Conservation (phyloP, 2,888 invertebrate species). For the Nomada lathburiana region DNA sequence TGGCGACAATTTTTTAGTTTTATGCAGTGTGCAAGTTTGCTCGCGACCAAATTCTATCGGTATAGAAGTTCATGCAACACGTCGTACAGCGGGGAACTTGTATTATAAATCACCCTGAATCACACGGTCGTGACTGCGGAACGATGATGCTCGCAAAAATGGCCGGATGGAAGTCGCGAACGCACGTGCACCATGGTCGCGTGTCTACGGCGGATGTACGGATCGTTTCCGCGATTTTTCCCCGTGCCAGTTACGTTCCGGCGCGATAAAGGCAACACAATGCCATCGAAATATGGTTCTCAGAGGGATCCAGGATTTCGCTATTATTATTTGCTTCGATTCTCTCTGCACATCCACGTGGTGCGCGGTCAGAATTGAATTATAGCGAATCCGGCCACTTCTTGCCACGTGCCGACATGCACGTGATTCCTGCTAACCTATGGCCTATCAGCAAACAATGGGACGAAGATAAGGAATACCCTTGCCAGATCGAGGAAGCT, state of each 20-base stretch:
- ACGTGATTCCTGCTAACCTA: conserved; percentile 61
- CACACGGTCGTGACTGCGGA: conserved; percentile 9
- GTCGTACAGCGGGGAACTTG: not conserved
- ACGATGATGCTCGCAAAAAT: conserved; percentile 42
- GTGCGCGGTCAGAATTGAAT: conserved; percentile 67
- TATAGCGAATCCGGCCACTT: conserved; percentile 71
- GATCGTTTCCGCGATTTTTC: conserved; percentile 63
- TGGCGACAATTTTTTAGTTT: no score
- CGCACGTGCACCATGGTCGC: conserved; percentile 58
- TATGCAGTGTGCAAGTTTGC: not conserved
- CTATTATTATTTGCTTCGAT: conserved; percentile 30
- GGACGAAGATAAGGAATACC: conserved; percentile 59
- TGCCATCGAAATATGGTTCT: conserved; percentile 60
- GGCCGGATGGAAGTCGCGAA: conserved; percentile 48
- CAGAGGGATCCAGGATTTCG: conserved; percentile 50
- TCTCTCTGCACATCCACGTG: conserved; percentile 39
- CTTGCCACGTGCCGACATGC: conserved; percentile 73
- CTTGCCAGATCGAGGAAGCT: conserved; percentile 44
- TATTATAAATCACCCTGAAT: conserved; percentile 30
- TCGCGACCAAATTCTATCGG: not conserved
- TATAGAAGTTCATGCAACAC: not conserved
- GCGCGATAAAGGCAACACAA: conserved; percentile 68
- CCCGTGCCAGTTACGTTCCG: conserved; percentile 32
- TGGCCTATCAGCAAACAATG: conserved; percentile 73
- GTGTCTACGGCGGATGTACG: conserved; percentile 52